Evolutionary conservation across 2,797 vertebrate species (phyloP).

Genomic region (Lagorchestes hirsutus): DNA sequence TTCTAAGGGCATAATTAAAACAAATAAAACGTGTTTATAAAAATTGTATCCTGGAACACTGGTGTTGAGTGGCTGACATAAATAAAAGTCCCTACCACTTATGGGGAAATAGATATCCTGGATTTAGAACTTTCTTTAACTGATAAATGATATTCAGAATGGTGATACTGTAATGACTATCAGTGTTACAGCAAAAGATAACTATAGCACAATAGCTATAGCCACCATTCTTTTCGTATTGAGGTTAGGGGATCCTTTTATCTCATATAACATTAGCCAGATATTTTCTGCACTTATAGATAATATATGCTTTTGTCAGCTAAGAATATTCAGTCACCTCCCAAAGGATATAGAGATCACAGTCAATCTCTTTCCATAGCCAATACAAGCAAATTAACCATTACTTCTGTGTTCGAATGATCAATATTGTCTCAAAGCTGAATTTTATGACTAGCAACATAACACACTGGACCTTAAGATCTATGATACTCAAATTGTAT

Average conservation of each 20-base stretch:
- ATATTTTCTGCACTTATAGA: background rate
- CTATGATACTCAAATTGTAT: background rate
- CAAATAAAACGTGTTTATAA: slow-evolving; percentile 90
- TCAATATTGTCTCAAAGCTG: background rate
- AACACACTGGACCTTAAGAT: background rate
- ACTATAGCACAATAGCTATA: background rate
- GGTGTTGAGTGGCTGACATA: slow-evolving; percentile 84
- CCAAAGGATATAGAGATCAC: background rate
- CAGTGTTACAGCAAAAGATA: background rate
- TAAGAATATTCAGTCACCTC: background rate
- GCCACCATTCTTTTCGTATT: background rate
- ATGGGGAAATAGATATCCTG: background rate
- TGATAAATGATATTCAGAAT: background rate
- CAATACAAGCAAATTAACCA: background rate
- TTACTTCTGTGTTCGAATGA: background rate
- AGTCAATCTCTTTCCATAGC: background rate
- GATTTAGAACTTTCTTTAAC: background rate
- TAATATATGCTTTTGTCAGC: background rate
- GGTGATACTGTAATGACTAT: background rate
- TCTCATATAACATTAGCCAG: background rate
- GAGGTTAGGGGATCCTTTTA: background rate
- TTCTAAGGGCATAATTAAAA: slow-evolving; percentile 87
- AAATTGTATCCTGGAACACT: slow-evolving; percentile 88
- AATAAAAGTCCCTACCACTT: background rate
- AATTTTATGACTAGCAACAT: background rate